Conservation (phyloP, 2,113 vertebrate genomes). For the Rhegmatorhina hoffmannsi region DNA sequence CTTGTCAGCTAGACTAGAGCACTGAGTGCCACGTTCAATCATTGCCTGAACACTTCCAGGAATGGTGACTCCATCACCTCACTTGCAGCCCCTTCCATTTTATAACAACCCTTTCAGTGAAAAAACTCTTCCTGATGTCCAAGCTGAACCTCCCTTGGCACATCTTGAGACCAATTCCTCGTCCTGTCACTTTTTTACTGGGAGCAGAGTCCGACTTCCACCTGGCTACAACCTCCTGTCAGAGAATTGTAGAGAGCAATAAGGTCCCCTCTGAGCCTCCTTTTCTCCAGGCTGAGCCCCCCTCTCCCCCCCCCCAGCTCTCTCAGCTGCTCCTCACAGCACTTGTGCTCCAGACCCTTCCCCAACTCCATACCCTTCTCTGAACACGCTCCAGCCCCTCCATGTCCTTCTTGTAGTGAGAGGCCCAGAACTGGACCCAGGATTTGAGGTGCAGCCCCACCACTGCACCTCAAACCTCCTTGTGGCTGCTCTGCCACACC, state of each 20-base stretch:
- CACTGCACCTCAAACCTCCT: background rate
- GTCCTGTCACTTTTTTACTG: background rate
- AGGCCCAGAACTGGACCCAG: background rate
- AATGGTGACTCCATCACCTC: background rate
- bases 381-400: fast-evolving
- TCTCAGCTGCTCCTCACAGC: background rate
- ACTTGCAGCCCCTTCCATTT: background rate
- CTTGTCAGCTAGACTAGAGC: background rate
- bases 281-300: background rate
- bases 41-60: background rate
- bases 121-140: background rate
- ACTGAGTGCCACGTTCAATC: fast-evolving
- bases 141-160: fast-evolving
- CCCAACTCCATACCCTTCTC: fast-evolving
- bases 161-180: fast-evolving
- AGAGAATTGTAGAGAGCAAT: background rate
- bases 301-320: background rate
- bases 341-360: background rate
- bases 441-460: background rate
- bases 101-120: background rate
- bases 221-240: background rate
- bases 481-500: background rate
- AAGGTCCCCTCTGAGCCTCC: background rate
- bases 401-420: background rate
- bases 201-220: fast-evolving